Conservation (phyloP, 2,113 vertebrate genomes). For the Carlito syrichta region DNA sequence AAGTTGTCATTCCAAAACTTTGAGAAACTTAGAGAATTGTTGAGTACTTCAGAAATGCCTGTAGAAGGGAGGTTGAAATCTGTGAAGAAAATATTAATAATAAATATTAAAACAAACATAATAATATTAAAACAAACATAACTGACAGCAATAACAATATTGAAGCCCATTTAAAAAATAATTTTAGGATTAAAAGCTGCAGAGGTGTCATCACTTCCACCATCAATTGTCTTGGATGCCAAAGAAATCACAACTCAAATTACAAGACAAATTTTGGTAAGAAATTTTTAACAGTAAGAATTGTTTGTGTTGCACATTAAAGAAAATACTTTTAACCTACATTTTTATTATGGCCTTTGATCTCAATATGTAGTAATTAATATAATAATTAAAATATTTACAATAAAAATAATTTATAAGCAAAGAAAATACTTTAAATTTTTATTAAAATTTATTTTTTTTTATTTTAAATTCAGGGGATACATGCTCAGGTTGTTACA, state of each 20-base stretch:
- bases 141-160: neutral
- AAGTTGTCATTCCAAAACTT: neutral
- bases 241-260: constrained; percentile 87
- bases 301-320: neutral
- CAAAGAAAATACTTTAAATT: too few relatives aligned
- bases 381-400: neutral
- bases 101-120: neutral
- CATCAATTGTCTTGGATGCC: constrained; percentile 88
- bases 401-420: neutral
- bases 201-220: constrained; percentile 90
- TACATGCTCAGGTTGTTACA: too few relatives aligned
- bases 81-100: neutral
- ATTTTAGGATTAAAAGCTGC: constrained; percentile 92
- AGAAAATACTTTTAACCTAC: neutral
- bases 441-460: too few relatives aligned
- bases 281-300: constrained; percentile 49
- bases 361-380: neutral
- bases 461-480: too few relatives aligned
- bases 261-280: constrained; percentile 90
- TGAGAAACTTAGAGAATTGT: neutral
- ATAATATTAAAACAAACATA: neutral
- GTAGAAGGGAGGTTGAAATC: neutral
- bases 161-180: constrained; percentile 17
- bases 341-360: neutral
- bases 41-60: constrained; percentile 4